Base-by-base conservation (phyloP, 2,888 invertebrate species). In the Tetranychus piercei region DNA sequence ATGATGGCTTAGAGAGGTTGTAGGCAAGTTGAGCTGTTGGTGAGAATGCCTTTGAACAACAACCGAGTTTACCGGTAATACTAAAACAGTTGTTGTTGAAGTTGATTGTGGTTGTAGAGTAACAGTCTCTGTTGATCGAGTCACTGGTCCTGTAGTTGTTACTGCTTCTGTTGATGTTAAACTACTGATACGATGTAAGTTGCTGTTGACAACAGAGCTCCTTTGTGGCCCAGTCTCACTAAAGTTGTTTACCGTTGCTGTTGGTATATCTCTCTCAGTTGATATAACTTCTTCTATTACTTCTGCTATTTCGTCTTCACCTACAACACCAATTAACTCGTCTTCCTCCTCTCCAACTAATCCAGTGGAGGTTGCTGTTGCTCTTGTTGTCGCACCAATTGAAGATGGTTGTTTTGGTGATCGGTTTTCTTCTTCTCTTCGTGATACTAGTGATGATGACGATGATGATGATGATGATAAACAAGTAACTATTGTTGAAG, bases 381-480 rank as follows among this genome's bases (percentile, higher is more conserved):
- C 7, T 15, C 5, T 55, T 55, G 55, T 55, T 55, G 55, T 55
- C 55, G 15, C 55, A 55, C 9, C 55, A 55, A 55, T 55, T 55
- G 55, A 55, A 55, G 55, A 55, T 55, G 55, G 55, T 55, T 15
- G 55, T 55, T 15, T 55, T 55, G 55, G 55, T 55, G 55, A 55
- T 55, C 2, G 15, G 34, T 34, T 34, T 34, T 34, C 34, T 55
- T 69, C n/a, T 9, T 23, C 69, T n/a, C 22, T 11, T 69, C 23
- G 11, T 9, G 69, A 18, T 20, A 69, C 69, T 22, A 69, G 15
- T 69, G 69, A 69, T 69, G 69, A 69, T n/a, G 69, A n/a, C 9
- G 69, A 69, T 69, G 69, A 69, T 18, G 67, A 67, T 67, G 18
- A 67, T 8, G 69, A 69, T 69, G 69, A 69, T 69, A 23, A 69